A percentile compares a stretch with the other conserved stretches of the same genome.
Conservation (phyloP, 2,797 vertebrate genomes). For the Anguilla megastoma region DNA sequence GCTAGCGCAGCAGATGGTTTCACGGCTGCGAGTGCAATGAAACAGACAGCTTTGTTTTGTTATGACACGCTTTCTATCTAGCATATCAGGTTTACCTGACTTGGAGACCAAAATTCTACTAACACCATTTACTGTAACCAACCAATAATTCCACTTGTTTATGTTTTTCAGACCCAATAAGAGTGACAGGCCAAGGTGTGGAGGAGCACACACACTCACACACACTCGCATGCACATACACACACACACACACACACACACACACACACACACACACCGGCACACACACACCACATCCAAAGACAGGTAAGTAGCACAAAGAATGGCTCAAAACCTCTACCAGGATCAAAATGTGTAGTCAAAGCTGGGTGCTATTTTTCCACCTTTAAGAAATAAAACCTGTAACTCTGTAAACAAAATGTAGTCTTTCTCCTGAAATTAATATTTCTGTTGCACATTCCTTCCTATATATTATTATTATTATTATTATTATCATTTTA, state of each 20-base stretch:
- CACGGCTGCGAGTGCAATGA: too few species aligned
- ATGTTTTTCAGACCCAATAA: background rate
- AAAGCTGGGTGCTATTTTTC: conserved; percentile 18
- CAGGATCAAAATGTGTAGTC: conserved; percentile 18
- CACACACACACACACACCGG: conserved; percentile 43
- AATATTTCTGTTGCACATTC: background rate
- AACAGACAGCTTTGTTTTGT: too few species aligned
- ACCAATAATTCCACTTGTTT: background rate
- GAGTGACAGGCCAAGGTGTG: background rate
- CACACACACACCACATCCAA: background rate
- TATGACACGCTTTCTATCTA: too few species aligned
- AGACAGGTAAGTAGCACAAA: conserved; percentile 66
- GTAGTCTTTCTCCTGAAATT: background rate
- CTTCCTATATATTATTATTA: background rate
- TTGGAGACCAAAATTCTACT: too few species aligned
- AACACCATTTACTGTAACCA: too few species aligned
- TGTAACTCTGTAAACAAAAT: background rate
- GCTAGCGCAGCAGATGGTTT: too few species aligned
- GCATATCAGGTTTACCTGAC: too few species aligned
- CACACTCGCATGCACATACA: conserved; percentile 37
- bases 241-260: too few species aligned
- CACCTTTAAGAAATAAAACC: background rate
- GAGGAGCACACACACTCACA: conserved; percentile 29
- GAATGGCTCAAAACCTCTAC: conserved; percentile 46
- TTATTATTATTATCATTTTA: conserved; percentile 35